Evolutionary conservation across 2,113 vertebrate species (phyloP).

Genomic region (Felis chaus): DNA sequence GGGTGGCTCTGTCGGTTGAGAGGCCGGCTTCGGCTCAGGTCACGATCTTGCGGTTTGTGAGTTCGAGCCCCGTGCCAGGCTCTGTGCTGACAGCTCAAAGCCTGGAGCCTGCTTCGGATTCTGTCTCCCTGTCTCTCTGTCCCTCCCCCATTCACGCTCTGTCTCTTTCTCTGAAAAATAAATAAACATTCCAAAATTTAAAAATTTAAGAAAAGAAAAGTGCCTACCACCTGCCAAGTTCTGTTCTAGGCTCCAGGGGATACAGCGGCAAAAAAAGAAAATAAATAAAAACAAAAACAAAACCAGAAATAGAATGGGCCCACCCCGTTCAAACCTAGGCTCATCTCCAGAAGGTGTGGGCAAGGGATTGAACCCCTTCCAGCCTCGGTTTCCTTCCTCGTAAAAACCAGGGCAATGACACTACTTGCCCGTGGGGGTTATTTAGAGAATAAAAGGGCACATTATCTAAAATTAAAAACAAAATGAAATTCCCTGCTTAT

Average conservation of each 20-base stretch:
- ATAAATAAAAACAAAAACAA: background rate
- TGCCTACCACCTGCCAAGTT: background rate
- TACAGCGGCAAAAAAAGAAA: background rate
- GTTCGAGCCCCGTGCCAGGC: too few relatives aligned
- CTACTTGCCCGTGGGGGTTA: background rate
- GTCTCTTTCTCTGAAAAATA: too few relatives aligned
- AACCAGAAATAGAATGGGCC: background rate
- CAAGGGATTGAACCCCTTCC: rapidly evolving
- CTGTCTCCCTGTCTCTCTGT: too few relatives aligned
- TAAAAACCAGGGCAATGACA: background rate
- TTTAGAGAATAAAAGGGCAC: background rate
- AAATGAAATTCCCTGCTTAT: background rate
- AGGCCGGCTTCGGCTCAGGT: too few relatives aligned
- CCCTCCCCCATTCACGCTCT: too few relatives aligned
- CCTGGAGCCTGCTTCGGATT: too few relatives aligned
- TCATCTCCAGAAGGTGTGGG: too few relatives aligned
- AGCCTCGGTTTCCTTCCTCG: background rate
- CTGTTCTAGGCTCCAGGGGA: background rate
- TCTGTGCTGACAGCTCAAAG: too few relatives aligned
- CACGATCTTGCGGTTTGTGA: too few relatives aligned
- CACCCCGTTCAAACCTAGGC: background rate
- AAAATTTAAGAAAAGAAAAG: background rate
- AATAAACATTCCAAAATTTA: too few relatives aligned
- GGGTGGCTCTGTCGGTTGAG: too few relatives aligned
- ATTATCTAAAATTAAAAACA: background rate